Percentiles rank a stretch among this genome's conserved stretches.
phyloP scores from a whole-genome alignment of 1,140 invertebrate species.

The Zaprionus capensis region DNA sequence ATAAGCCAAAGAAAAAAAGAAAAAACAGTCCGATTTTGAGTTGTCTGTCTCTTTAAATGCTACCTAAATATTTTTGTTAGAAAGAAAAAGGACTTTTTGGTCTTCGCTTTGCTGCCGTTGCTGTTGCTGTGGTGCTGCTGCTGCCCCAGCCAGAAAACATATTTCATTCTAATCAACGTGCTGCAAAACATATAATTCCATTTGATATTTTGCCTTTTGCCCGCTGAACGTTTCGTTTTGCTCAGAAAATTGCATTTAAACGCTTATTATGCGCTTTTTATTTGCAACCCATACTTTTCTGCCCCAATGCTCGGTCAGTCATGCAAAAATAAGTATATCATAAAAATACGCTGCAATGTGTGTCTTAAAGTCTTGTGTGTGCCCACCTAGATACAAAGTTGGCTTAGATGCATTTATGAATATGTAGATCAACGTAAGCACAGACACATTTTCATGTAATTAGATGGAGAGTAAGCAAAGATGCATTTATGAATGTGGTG shows the following conservation, averaged over 20 bases:
- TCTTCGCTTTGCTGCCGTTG: slow-evolving; percentile 20
- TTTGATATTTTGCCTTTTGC: slow-evolving; percentile 70
- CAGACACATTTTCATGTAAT: background rate
- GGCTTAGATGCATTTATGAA: background rate
- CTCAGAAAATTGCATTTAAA: slow-evolving; percentile 84
- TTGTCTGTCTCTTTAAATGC: slow-evolving; percentile 71
- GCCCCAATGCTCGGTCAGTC: slow-evolving; percentile 62
- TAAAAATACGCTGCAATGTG: slow-evolving; percentile 24
- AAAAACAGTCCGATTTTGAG: slow-evolving; percentile 55
- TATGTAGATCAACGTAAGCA: background rate
- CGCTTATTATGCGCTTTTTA: slow-evolving; percentile 84
- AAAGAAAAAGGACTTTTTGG: slow-evolving; percentile 68
- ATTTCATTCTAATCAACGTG: slow-evolving; percentile 81
- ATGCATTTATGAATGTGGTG: background rate
- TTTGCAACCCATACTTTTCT: slow-evolving; percentile 81
- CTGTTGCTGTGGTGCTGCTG: slow-evolving; percentile 3
- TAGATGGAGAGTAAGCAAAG: background rate
- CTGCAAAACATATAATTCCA: slow-evolving; percentile 79
- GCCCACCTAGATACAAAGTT: background rate
- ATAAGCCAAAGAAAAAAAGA: slow-evolving; percentile 8
- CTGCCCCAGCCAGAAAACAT: slow-evolving; percentile 39
- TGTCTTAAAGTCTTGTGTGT: background rate
- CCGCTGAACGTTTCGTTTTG: slow-evolving; percentile 62
- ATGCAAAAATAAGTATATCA: slow-evolving; percentile 63
- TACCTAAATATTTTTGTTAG: slow-evolving; percentile 79